Base-by-base conservation (phyloP, 1,140 invertebrate species). In the Homarus americanus region DNA sequence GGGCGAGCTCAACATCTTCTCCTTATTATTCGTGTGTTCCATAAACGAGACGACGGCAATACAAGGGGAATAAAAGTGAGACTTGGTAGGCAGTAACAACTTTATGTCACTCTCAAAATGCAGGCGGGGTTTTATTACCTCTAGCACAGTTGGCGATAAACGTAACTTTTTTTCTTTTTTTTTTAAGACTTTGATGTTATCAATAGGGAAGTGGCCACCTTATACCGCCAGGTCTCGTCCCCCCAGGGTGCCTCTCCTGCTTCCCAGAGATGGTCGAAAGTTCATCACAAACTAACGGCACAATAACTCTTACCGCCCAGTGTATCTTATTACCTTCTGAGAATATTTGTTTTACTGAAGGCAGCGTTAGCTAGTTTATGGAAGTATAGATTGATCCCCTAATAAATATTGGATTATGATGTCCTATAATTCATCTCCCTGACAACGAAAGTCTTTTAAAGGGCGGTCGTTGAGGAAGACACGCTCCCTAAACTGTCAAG, bases 31-130 rank as follows among this genome's bases (percentile, higher is more conserved):
- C 53, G 17, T 32, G 9, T 76, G 80, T 63, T 63, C 80, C 80
- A 78, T 90, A 90, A 90, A 90, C 69, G 80, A 84, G 80, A 83
- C 40, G 66, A 76, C 28, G 44, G 88, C 88, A 76, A 82, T 76
- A 84, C 80, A 58, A 72, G 80, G 49, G 66, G 58, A 78, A 82
- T 90, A 90, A 90, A 90, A 83, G 80, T 44, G 73, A 12, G 44
- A 58, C 36, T 73, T 83, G 49, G 66, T 78, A 83, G 69, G 87
- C 87, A 82, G 79, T 89, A 73, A 82, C 63, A 82, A 82, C 87
- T 90, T 90, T 90, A 78, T 90, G 88, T 90, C 88, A 90, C 72
- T 82, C 40, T 78, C 72, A 76, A 90, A 84, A 90, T 84, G 80
- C 88, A 90, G 66, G 80, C 80, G 3, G 69, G 32, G 73, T 90